These are phyloP conservation scores for Neomorphus geoffroyi DNA, from an alignment of 2,797 vertebrate species.

Conservation along the genomic window DNA sequence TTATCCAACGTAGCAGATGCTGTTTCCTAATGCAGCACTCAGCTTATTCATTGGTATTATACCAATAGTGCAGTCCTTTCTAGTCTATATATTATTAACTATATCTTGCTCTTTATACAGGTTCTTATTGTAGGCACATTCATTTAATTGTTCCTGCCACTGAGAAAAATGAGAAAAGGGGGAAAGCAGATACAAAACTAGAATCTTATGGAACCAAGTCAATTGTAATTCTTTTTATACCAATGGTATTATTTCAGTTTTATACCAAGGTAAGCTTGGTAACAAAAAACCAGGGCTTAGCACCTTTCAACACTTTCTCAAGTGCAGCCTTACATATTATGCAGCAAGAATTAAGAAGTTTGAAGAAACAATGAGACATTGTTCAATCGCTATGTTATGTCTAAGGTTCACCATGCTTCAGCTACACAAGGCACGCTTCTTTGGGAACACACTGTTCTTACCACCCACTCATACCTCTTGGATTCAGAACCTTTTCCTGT, in stretches of 20 bases:
- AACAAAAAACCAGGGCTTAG: not conserved
- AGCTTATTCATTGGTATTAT: not conserved
- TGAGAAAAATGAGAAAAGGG: not conserved
- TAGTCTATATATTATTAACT: not conserved
- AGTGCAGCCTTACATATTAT: not conserved
- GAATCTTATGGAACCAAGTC: constrained; percentile 6
- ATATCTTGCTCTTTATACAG: not conserved
- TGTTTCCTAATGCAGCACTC: not conserved
- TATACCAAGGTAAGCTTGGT: not conserved
- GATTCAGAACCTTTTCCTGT: constrained; percentile 23
- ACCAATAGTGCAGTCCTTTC: fast-evolving
- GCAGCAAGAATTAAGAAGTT: not conserved
- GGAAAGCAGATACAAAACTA: not conserved
- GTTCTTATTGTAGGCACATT: not conserved
- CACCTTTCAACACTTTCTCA: not conserved
- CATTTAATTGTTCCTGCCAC: not conserved
- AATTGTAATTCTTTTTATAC: not conserved
- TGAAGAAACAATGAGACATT: not conserved
- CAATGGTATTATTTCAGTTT: not conserved
- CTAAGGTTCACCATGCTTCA: constrained; percentile 26
- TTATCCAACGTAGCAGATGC: not conserved
- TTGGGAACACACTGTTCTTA: constrained; percentile 26
- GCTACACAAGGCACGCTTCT: not conserved
- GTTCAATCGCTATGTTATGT: not conserved
- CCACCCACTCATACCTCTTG: constrained; percentile 36